Conservation (phyloP, 2,888 invertebrate genomes). For the Rhodophaea formosa region DNA sequence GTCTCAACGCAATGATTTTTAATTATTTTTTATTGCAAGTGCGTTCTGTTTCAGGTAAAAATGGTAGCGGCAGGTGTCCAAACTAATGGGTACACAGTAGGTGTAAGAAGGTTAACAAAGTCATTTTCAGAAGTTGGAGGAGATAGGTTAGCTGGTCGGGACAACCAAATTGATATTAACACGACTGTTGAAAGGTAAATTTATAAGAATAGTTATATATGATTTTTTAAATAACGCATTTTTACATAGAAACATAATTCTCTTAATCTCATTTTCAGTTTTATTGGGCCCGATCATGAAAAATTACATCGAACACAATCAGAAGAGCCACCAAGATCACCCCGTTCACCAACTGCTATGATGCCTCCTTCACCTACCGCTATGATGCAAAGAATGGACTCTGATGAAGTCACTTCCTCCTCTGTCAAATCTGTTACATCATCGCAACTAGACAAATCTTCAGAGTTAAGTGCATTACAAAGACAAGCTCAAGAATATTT, state of each 20-base stretch:
- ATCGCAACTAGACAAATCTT: conserved; percentile 69
- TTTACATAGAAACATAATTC: no score
- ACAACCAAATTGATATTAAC: conserved; percentile 53
- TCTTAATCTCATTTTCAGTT: conserved; percentile 53
- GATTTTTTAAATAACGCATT: no score
- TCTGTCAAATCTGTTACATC: conserved; percentile 69
- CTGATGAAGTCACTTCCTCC: conserved; percentile 69
- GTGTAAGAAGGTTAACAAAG: conserved; percentile 87
- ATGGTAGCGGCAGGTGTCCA: conserved; percentile 95
- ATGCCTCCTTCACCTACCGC: conserved; percentile 69
- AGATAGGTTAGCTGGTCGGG: conserved; percentile 58
- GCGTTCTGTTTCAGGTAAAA: conserved; percentile 81
- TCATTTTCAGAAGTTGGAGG: conserved; percentile 89
- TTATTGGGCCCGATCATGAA: conserved; percentile 83
- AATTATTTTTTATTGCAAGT: no score
- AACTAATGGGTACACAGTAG: conserved; percentile 88
- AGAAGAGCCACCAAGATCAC: conserved; percentile 90
- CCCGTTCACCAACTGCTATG: conserved; percentile 80
- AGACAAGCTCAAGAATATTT: conserved; percentile 75
- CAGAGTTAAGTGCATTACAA: conserved; percentile 66
- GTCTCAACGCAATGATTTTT: no score
- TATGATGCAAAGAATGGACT: conserved; percentile 59
- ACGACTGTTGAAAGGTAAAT: conserved; percentile 62
- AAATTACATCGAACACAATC: conserved; percentile 91
- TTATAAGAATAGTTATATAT: neutral